Evolutionary conservation across 2,113 vertebrate species (phyloP).

Genomic region (Nyctibius bracteatus): DNA sequence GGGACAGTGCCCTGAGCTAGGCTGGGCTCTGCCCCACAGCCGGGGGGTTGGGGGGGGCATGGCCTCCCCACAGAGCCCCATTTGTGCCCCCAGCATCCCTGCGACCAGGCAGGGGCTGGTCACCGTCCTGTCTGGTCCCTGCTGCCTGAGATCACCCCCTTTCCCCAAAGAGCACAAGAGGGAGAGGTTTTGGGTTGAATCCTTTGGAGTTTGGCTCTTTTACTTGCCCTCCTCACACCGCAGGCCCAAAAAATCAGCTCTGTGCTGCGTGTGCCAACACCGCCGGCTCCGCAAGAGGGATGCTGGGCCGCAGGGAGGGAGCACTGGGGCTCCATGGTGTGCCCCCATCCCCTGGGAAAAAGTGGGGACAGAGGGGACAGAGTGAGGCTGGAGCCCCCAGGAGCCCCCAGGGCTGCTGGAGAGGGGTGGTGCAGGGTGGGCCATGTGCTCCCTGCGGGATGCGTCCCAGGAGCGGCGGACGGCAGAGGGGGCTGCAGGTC

Average conservation of each 20-base stretch:
- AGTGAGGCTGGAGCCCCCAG: neutral
- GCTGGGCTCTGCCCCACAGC: neutral
- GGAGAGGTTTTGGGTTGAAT: neutral
- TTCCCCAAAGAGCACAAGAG: fast-evolving
- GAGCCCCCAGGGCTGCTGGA: neutral
- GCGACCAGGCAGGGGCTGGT: neutral
- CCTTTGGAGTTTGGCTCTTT: neutral
- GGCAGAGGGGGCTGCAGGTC: constrained; percentile 67
- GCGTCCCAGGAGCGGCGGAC: neutral
- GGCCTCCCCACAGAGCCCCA: fast-evolving
- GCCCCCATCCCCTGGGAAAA: fast-evolving
- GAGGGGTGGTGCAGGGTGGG: fast-evolving
- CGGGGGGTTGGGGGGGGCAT: too few relatives aligned
- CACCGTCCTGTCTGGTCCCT: fast-evolving
- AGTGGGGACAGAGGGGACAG: neutral
- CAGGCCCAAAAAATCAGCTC: neutral
- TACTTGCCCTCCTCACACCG: fast-evolving
- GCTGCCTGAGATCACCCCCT: neutral
- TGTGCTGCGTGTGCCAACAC: neutral
- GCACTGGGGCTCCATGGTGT: fast-evolving
- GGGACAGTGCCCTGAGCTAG: fast-evolving
- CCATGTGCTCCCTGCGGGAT: neutral
- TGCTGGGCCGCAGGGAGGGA: neutral
- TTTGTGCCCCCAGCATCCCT: neutral
- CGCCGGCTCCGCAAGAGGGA: fast-evolving